Percentiles rank a stretch among this genome's conserved stretches.
Evolutionary conservation across 2,888 invertebrate genomes (phyloP).

Genomic region (Drosophila testacea): DNA sequence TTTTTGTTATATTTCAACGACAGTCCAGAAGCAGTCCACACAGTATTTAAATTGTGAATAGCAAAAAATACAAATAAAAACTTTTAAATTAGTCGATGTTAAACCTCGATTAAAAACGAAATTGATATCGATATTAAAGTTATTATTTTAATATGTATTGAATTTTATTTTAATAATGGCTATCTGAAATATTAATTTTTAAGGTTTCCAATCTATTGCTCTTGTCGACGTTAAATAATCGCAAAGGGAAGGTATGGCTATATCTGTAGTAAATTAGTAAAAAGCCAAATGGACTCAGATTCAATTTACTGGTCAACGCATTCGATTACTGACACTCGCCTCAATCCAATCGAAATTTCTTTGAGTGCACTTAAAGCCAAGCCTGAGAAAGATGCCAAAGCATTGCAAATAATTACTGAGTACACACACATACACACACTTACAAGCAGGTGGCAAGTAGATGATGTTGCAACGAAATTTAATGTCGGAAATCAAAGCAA

Average conservation of each 20-base stretch:
- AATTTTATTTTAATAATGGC: too few relatives aligned
- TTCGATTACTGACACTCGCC: constrained; percentile 36
- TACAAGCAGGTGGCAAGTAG: constrained; percentile 12
- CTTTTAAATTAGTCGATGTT: too few relatives aligned
- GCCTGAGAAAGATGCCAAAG: constrained; percentile 29
- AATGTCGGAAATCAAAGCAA: constrained; percentile 78
- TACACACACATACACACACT: constrained; percentile 4
- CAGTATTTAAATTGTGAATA: too few relatives aligned
- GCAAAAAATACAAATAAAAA: too few relatives aligned
- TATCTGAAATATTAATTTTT: too few relatives aligned
- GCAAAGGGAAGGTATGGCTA: not conserved
- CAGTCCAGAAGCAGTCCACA: too few relatives aligned
- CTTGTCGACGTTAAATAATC: too few relatives aligned
- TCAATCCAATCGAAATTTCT: constrained; percentile 18
- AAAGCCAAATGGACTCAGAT: constrained; percentile 36
- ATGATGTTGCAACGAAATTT: constrained; percentile 50
- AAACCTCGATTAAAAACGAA: too few relatives aligned
- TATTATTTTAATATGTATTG: too few relatives aligned
- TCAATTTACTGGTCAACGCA: constrained; percentile 27
- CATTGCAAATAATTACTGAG: constrained; percentile 54
- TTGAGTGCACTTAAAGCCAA: constrained; percentile 43
- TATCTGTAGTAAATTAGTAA: constrained; percentile 56
- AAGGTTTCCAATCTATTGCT: too few relatives aligned
- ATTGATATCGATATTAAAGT: too few relatives aligned
- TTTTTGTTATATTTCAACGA: too few relatives aligned